phyloP scores from a whole-genome alignment of 2,797 vertebrate species.

The Sebastes kiyomatsui region DNA sequence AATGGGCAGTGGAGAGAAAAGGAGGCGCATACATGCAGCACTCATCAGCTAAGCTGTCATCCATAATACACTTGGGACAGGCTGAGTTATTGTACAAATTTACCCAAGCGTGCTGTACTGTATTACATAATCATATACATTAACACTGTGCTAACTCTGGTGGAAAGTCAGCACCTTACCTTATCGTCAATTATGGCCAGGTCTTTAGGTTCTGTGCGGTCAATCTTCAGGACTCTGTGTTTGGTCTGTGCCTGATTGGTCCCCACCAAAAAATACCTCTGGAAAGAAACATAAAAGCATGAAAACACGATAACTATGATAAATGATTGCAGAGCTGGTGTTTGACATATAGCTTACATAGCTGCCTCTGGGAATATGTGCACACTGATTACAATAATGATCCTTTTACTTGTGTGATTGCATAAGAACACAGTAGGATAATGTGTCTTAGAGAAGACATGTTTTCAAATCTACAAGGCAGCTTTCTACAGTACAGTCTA shows the following conservation, averaged over 20 bases:
- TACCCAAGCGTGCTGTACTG: conserved; percentile 48
- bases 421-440: not conserved
- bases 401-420: not conserved
- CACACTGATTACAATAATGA: not conserved
- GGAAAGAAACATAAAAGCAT: conserved; percentile 21
- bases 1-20: conserved; percentile 54
- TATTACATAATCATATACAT: conserved; percentile 69
- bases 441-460: not conserved
- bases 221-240: conserved; percentile 95
- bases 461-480: not conserved
- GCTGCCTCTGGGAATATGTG: not conserved
- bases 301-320: not conserved
- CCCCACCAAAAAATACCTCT: conserved; percentile 97
- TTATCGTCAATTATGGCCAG: conserved; percentile 96
- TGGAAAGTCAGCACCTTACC: conserved; percentile 78
- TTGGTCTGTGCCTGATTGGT: conserved; percentile 95
- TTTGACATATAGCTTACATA: not conserved
- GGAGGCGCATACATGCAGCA: conserved; percentile 11
- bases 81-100: conserved; percentile 60
- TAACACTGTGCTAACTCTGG: conserved; percentile 7
- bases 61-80: conserved; percentile 44
- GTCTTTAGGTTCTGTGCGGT: conserved; percentile 95
- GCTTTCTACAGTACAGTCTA: not conserved
- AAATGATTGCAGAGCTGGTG: not conserved
- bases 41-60: conserved; percentile 52